These are phyloP conservation scores for Hepsetus odoe DNA, from an alignment of 2,113 vertebrate genomes.

Conservation along the genomic window DNA sequence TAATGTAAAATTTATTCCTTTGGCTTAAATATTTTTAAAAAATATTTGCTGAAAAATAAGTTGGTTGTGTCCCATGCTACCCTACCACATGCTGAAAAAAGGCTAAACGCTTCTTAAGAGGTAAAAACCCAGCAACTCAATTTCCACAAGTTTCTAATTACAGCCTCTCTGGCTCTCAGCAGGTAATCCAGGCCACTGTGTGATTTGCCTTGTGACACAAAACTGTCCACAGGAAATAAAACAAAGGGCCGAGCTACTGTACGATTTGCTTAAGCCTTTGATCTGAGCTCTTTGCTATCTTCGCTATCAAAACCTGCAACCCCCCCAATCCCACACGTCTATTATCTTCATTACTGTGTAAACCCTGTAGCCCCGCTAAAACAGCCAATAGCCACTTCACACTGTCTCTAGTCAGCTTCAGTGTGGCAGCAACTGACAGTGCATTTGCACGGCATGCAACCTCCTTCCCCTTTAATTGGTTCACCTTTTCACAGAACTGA, in stretches of 20 bases:
- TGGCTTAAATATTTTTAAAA: no score
- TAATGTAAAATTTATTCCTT: no score
- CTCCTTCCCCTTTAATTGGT: slow-evolving; percentile 48
- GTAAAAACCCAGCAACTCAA: slow-evolving; percentile 2
- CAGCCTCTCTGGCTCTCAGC: slow-evolving; percentile 35
- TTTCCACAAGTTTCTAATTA: slow-evolving; percentile 50
- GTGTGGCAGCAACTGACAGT: neutral
- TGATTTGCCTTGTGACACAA: slow-evolving; percentile 53
- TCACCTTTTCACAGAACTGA: slow-evolving; percentile 24
- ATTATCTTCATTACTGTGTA: slow-evolving; percentile 51
- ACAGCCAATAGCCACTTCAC: slow-evolving; percentile 5
- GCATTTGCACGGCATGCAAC: slow-evolving; percentile 21
- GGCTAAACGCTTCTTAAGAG: neutral
- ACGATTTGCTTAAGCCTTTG: slow-evolving; percentile 52
- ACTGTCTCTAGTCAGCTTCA: slow-evolving; percentile 14
- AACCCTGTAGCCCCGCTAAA: neutral
- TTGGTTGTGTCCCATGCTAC: no score
- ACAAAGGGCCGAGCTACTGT: slow-evolving; percentile 22
- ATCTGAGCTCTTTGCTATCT: slow-evolving; percentile 38
- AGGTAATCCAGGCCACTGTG: slow-evolving; percentile 39
- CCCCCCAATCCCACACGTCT: slow-evolving; percentile 4
- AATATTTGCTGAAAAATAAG: no score
- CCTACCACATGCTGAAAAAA: neutral
- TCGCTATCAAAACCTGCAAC: slow-evolving; percentile 29
- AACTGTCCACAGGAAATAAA: slow-evolving; percentile 48